Percentiles rank a stretch among this genome's conserved stretches.
These are phyloP conservation scores for Phaethon lepturus DNA, from an alignment of 2,113 vertebrate genomes.

Conservation along the genomic window DNA sequence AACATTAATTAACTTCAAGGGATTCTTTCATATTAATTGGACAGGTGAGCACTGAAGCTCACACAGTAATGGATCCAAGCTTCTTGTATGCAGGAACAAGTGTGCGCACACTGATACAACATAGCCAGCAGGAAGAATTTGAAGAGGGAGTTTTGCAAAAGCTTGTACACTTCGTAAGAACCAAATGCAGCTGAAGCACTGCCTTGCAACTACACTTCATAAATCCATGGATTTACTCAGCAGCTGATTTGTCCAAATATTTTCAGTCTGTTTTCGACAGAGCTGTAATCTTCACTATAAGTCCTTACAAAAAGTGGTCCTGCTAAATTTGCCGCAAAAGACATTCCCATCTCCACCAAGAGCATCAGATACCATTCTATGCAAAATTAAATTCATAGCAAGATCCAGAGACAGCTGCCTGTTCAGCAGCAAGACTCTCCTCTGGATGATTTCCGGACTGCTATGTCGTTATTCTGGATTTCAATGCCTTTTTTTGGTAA, in stretches of 20 bases:
- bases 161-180: not conserved
- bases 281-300: not conserved
- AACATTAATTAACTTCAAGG: constrained; percentile 28
- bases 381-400: not conserved
- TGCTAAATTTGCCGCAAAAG: not conserved
- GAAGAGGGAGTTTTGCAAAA: not conserved
- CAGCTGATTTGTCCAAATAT: not conserved
- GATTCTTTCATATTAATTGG: not conserved
- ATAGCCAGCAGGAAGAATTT: not conserved
- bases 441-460: not conserved
- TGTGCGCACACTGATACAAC: not conserved
- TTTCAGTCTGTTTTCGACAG: not conserved
- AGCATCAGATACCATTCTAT: not conserved
- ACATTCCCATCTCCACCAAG: not conserved
- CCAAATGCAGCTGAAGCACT: not conserved
- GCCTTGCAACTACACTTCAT: not conserved
- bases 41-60: not conserved
- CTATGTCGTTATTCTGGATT: not conserved
- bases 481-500: not conserved
- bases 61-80: not conserved
- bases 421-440: not conserved
- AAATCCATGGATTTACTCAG: not conserved
- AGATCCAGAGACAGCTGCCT: not conserved
- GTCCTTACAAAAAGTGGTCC: not conserved
- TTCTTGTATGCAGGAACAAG: not conserved